A percentile compares a stretch with the other conserved stretches of the same genome.
Conservation (phyloP, 2,113 vertebrate species). For the Coregonus clupeaformis region DNA sequence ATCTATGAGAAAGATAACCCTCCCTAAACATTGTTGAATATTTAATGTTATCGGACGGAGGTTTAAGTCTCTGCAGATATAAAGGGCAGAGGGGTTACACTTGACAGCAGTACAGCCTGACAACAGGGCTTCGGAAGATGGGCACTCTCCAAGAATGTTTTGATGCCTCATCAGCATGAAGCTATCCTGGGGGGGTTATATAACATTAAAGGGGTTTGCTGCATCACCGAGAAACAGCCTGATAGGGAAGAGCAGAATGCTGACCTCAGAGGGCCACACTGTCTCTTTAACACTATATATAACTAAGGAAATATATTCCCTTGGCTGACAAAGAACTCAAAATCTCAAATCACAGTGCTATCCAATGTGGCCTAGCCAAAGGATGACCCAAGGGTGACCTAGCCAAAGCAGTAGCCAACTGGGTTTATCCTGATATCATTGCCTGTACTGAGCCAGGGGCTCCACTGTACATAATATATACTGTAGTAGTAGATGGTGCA, state of each 20-base stretch:
- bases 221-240: conserved; percentile 41
- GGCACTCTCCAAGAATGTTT: conserved; percentile 31
- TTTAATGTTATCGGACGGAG: conserved; percentile 50
- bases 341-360: too few relatives aligned
- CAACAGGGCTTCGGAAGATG: conserved; percentile 20
- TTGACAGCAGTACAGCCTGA: conserved; percentile 29
- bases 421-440: not conserved
- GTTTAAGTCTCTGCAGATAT: conserved; percentile 33
- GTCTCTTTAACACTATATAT: not conserved
- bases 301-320: not conserved
- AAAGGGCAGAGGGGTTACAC: conserved; percentile 45
- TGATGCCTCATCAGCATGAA: conserved; percentile 65
- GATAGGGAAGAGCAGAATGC: conserved; percentile 29
- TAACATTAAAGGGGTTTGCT: conserved; percentile 36
- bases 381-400: not conserved
- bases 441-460: not conserved
- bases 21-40: conserved; percentile 37
- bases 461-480: not conserved
- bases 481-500: not conserved
- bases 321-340: too few relatives aligned
- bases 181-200: conserved; percentile 42
- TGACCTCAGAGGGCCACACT: not conserved
- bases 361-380: too few relatives aligned
- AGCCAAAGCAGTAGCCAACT: not conserved
- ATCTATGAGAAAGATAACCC: conserved; percentile 27